These are phyloP conservation scores for Chloroclystis v-ata DNA, from an alignment of 2,888 invertebrate genomes.

Conservation along the genomic window DNA sequence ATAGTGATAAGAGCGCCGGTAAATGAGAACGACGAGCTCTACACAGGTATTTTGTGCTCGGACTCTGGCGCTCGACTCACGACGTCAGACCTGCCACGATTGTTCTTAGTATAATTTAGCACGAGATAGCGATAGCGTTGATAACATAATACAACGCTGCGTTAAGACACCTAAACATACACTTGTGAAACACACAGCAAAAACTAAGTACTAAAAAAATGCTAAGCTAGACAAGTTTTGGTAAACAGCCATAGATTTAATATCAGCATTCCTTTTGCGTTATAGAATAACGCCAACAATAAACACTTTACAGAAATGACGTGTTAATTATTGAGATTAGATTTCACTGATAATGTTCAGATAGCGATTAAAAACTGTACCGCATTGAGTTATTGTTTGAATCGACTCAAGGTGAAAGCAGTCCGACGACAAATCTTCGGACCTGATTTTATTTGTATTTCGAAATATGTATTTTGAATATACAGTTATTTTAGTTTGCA, in stretches of 20 bases:
- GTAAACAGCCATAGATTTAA: constrained; percentile 1
- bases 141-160: constrained; percentile 50
- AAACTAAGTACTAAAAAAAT: constrained; percentile 9
- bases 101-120: constrained; percentile 66
- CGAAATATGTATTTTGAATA: constrained; percentile 22
- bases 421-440: constrained; percentile 17
- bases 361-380: constrained; percentile 31
- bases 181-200: constrained; percentile 4
- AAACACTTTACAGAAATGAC: constrained; percentile 19
- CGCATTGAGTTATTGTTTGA: constrained; percentile 37
- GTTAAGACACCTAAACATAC: constrained; percentile 34
- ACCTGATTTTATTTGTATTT: constrained; percentile 10
- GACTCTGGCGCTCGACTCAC: constrained; percentile 51
- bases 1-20: constrained; percentile 52
- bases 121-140: constrained; percentile 73
- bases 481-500: constrained; percentile 26
- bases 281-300: constrained; percentile 5
- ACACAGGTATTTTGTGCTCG: constrained; percentile 58
- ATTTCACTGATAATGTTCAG: constrained; percentile 41
- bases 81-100: constrained; percentile 49
- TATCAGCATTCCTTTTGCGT: neutral
- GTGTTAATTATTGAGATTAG: constrained; percentile 43
- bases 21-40: constrained; percentile 49
- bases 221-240: constrained; percentile 7
- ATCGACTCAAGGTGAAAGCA: constrained; percentile 26